Percentiles rank a stretch among this genome's conserved stretches.
Evolutionary conservation across 2,113 vertebrate species (phyloP).

Genomic region (Polypterus bichir): DNA sequence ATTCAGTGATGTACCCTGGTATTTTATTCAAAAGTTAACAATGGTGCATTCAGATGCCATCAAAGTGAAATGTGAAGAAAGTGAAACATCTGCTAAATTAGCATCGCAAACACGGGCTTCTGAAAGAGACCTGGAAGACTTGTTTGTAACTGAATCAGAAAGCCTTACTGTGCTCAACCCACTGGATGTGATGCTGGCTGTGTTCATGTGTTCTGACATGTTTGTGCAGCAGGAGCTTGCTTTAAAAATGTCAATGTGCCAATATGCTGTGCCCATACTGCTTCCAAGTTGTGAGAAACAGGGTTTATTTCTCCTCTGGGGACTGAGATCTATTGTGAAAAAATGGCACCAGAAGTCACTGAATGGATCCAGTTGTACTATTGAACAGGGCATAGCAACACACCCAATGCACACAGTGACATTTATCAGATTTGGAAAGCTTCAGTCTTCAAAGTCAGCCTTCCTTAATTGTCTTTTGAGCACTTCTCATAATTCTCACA

Average conservation of each 20-base stretch:
- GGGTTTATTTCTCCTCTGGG: conserved; percentile 16
- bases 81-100: too few species aligned
- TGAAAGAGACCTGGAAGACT: too few species aligned
- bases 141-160: too few species aligned
- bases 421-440: conserved; percentile 16
- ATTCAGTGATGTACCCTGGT: too few species aligned
- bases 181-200: conserved; percentile 35
- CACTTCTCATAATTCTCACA: conserved; percentile 8
- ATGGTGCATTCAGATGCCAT: too few species aligned
- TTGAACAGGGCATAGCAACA: conserved; percentile 4
- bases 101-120: too few species aligned
- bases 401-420: conserved; percentile 9
- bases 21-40: too few species aligned
- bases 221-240: conserved; percentile 22
- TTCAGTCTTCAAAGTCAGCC: conserved; percentile 15
- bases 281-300: conserved; percentile 12
- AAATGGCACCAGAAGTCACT: conserved; percentile 2
- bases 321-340: conserved; percentile 12
- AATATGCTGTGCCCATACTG: conserved; percentile 17
- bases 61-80: too few species aligned
- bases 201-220: conserved; percentile 36
- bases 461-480: conserved; percentile 15
- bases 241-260: conserved; percentile 15
- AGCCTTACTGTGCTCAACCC: conserved; percentile 12
- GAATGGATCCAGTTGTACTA: too few species aligned